Conservation (phyloP, 2,113 vertebrate species). For the Brachirus orientalis region DNA sequence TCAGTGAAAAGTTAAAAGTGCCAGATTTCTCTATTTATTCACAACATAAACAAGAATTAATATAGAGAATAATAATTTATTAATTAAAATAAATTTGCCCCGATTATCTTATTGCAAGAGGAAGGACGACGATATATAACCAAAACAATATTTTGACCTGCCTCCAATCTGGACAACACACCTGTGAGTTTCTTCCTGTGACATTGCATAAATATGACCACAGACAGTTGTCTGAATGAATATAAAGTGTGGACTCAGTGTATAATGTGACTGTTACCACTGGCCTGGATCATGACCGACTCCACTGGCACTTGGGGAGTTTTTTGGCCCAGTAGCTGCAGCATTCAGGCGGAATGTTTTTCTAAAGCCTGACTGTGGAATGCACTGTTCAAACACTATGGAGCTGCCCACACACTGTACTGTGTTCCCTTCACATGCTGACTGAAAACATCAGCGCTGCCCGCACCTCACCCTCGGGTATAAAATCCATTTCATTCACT, state of each 20-base stretch:
- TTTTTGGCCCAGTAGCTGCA: constrained; percentile 57
- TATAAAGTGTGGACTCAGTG: background rate
- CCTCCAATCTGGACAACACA: too few species aligned
- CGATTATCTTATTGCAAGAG: too few species aligned
- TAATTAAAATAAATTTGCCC: too few species aligned
- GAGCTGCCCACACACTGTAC: constrained; percentile 41
- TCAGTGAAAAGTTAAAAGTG: too few species aligned
- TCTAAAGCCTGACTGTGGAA: constrained; percentile 78
- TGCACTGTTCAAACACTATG: constrained; percentile 78
- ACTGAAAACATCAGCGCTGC: constrained; percentile 47
- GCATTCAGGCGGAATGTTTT: constrained; percentile 70
- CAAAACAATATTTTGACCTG: too few species aligned
- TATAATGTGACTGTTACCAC: too few species aligned
- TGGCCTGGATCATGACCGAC: constrained; percentile 22
- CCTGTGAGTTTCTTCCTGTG: too few species aligned
- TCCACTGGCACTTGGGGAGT: constrained; percentile 31
- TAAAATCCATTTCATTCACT: too few species aligned
- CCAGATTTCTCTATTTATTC: too few species aligned
- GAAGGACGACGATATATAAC: too few species aligned
- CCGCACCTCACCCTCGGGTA: background rate
- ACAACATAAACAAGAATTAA: too few species aligned
- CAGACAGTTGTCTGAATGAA: background rate
- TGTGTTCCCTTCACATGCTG: constrained; percentile 43
- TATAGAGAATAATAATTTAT: too few species aligned
- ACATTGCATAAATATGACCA: background rate